phyloP scores from a whole-genome alignment of 2,888 invertebrate species.

The Aromia moschata region DNA sequence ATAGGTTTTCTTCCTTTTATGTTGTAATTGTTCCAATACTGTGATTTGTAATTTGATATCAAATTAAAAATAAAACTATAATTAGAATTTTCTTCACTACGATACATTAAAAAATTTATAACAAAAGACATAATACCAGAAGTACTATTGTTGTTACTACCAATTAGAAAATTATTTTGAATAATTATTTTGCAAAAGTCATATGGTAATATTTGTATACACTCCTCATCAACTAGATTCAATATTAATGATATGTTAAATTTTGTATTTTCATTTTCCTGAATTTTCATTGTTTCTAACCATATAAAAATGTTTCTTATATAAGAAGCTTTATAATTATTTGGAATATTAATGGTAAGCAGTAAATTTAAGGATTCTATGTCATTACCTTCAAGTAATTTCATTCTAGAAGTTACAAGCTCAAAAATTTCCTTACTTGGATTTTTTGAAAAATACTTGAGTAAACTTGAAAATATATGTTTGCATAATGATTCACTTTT shows the following conservation, averaged over 20 bases:
- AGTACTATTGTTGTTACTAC: not conserved
- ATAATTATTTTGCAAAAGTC: constrained; percentile 11
- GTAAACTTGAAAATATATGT: not conserved
- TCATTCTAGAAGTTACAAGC: not conserved
- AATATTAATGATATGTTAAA: not conserved
- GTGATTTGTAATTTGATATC: constrained; percentile 6
- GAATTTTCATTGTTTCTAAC: too few species aligned
- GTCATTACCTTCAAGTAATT: constrained; percentile 1
- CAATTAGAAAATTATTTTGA: not conserved
- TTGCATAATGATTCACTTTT: constrained; percentile 5
- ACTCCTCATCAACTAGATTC: not conserved
- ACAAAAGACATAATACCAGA: constrained; percentile 5
- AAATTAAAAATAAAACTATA: constrained; percentile 9
- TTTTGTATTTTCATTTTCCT: not conserved
- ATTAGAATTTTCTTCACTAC: not conserved
- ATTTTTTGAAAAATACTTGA: constrained; percentile 12
- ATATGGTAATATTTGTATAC: not conserved
- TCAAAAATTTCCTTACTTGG: not conserved
- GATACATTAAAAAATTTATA: constrained; percentile 7
- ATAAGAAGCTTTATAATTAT: not conserved
- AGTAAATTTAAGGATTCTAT: not conserved
- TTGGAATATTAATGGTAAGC: not conserved
- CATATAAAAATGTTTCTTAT: not conserved
- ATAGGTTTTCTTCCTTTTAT: not conserved
- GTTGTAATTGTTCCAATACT: not conserved